Conservation (phyloP, 37 sponge, comb jelly and placozoan genomes). For the Ianthella basta region DNA sequence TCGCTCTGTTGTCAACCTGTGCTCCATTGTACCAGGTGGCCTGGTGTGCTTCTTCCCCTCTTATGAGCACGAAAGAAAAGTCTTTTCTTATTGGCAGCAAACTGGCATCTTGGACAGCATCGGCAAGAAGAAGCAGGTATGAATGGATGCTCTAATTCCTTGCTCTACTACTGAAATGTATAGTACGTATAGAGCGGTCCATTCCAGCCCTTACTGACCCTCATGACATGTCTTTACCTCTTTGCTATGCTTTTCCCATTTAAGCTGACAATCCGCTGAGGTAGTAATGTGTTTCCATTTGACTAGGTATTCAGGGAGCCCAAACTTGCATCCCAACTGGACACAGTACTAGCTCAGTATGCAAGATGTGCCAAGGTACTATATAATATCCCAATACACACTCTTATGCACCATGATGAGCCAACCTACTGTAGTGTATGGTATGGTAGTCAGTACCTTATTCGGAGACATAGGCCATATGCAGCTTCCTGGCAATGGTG, state of each 20-base stretch:
- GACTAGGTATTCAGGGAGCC: conserved; percentile 88
- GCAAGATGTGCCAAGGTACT: conserved; percentile 73
- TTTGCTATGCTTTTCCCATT: no score
- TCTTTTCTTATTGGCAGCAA: conserved; percentile 64
- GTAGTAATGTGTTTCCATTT: no score
- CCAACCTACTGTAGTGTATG: no score
- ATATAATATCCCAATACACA: no score
- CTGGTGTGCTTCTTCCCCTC: conserved; percentile 98
- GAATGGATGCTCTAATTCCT: no score
- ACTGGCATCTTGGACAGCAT: conserved; percentile 83
- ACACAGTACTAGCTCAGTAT: conserved; percentile 69
- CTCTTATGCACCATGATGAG: no score
- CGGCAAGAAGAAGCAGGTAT: conserved; percentile 73
- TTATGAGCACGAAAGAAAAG: conserved; percentile 84
- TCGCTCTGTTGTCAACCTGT: conserved; percentile 66
- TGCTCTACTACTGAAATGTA: neutral
- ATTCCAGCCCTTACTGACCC: conserved; percentile 3
- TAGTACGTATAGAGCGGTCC: neutral
- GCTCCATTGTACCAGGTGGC: conserved; percentile 90
- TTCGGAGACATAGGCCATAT: no score
- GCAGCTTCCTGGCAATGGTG: no score
- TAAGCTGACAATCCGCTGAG: no score
- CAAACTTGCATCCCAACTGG: conserved; percentile 69
- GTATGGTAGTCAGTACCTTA: no score
- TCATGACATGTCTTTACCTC: no score